Conservation (phyloP, 2,113 vertebrate species). For the Pelobates fuscus region DNA sequence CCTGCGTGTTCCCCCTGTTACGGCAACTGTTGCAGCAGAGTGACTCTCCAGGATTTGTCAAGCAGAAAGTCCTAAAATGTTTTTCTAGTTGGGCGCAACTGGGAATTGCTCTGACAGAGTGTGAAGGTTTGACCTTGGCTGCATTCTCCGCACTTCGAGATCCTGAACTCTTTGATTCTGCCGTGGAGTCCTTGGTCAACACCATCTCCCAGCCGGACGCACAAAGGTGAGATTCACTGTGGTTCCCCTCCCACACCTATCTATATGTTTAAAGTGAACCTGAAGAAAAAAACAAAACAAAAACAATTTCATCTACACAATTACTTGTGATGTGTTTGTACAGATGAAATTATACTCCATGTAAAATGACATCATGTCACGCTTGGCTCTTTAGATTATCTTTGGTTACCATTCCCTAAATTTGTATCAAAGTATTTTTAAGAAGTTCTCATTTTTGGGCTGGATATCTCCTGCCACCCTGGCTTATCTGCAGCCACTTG, state of each 20-base stretch:
- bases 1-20: conserved; percentile 88
- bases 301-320: no score
- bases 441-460: no score
- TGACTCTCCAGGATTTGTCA: conserved; percentile 90
- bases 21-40: conserved; percentile 91
- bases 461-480: no score
- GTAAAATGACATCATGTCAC: no score
- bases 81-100: conserved; percentile 98
- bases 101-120: conserved; percentile 91
- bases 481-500: no score
- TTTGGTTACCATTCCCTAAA: no score
- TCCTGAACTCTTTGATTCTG: conserved; percentile 95
- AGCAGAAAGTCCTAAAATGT: conserved; percentile 96
- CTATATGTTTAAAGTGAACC: no score
- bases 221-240: conserved; percentile 91
- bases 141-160: conserved; percentile 89
- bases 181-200: conserved; percentile 95
- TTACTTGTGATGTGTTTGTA: no score
- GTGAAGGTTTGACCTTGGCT: conserved; percentile 90
- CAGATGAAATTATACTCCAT: no score
- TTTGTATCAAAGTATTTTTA: no score
- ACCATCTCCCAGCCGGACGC: conserved; percentile 97
- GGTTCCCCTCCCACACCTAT: background rate
- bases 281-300: no score
- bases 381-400: no score